Base-by-base conservation (phyloP, 2,113 vertebrate genomes). In the Diphyllodes magnificus region DNA sequence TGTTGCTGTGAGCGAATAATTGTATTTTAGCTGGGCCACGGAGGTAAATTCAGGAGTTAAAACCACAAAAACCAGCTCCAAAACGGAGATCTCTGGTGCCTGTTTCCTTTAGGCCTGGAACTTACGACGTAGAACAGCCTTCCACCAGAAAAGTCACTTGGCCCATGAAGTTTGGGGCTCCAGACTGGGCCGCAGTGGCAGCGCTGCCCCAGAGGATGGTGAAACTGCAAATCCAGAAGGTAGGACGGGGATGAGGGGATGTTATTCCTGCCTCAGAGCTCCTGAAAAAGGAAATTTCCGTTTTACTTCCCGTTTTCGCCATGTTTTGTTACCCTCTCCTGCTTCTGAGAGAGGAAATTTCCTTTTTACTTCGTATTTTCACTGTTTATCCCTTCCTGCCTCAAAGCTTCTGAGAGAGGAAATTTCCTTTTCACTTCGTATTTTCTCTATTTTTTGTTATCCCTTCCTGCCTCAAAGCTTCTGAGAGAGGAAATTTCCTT, bases 81-180 rank as follows among this genome's bases (percentile, higher is more conserved):
- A 53, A 61, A 35, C 6, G 35, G 69, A 75, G 22, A 15, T 17
- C 2, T 14, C 45, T 65, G 68, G 14, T 69, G 15, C n/a, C 13
- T 61, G 17, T 91, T 94, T 83, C 80, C 56, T 88, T 51, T 70
- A 99, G 99, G 19, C 99, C 99, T 24, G 98, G 98, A 24, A 96
- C 96, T 15, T 99, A 99, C 4, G 10, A 96, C 19, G 54, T 69
- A 9, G 57, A 97, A 3, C 88, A 35, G 11, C 78, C 33, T 23
- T n/a, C 37, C 2, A 79, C 75, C 86, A 97, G 83, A 33, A 98
- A 97, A 87, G 90, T 99, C 86, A 95, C 88, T 28, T 99, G 99
- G 99, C 99, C 98, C 0, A 99, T 98, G 98, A 97, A 96, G 73
- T 99, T 99, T 88, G 98, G 99, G 65, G 92, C 98, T 37, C 98